phyloP scores from a whole-genome alignment of 92 coral and sea anemone species.

The Paragorgia papillata region DNA sequence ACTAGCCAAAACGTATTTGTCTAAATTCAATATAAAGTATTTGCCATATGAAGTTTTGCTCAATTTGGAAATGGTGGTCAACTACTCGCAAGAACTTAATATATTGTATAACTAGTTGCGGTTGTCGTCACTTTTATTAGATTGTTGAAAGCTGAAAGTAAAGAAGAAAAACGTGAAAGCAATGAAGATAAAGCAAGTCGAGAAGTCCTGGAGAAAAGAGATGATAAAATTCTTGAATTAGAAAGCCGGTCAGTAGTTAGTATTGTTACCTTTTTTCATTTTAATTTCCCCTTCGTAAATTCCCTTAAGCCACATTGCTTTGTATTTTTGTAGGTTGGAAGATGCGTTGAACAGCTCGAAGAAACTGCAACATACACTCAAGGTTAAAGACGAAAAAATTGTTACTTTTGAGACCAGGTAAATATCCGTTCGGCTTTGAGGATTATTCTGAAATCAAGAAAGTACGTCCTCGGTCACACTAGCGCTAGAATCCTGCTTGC shows the following conservation, averaged over 20 bases:
- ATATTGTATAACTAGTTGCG: neutral
- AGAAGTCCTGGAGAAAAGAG: conserved; percentile 69
- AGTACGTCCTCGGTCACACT: too few relatives aligned
- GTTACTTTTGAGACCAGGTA: conserved; percentile 76
- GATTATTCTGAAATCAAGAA: too few relatives aligned
- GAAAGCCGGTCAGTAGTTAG: conserved; percentile 88
- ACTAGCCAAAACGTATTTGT: too few relatives aligned
- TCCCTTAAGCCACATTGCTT: neutral
- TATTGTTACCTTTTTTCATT: neutral
- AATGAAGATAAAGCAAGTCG: conserved; percentile 59
- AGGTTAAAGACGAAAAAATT: conserved; percentile 81
- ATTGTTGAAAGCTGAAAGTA: conserved; percentile 74
- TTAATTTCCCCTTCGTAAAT: neutral
- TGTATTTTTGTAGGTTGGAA: too few relatives aligned
- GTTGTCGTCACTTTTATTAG: conserved; percentile 41
- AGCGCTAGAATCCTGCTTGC: too few relatives aligned
- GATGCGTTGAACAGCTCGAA: conserved; percentile 73
- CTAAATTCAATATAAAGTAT: too few relatives aligned
- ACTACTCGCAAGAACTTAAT: too few relatives aligned
- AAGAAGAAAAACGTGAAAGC: conserved; percentile 67
- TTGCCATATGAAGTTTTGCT: neutral
- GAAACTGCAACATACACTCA: conserved; percentile 76
- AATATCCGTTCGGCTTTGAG: too few relatives aligned
- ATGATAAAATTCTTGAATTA: conserved; percentile 84
- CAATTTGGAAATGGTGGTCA: neutral